A percentile compares a stretch with the other conserved stretches of the same genome.
phyloP scores from a whole-genome alignment of 2,113 vertebrate species.

The Rallus limicola region DNA sequence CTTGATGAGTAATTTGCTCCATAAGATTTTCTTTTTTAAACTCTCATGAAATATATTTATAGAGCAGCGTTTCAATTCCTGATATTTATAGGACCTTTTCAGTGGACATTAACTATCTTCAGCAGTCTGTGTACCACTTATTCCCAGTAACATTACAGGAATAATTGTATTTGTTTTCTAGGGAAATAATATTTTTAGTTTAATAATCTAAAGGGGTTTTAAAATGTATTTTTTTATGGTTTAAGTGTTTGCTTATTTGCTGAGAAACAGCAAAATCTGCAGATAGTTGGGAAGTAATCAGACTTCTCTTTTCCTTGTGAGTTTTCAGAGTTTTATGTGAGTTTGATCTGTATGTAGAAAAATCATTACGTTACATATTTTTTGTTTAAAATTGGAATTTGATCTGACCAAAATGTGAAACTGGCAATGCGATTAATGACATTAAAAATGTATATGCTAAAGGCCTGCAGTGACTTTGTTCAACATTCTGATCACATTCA shows the following conservation, averaged over 20 bases:
- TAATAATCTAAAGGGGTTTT: background rate
- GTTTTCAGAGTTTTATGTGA: background rate
- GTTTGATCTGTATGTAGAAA: background rate
- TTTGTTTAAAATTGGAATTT: background rate
- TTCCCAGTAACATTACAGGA: background rate
- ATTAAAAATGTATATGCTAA: background rate
- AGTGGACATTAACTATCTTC: conserved; percentile 12
- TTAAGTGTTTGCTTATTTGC: background rate
- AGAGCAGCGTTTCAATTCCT: conserved; percentile 13
- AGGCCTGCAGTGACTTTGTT: background rate
- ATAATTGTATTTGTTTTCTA: conserved; percentile 24
- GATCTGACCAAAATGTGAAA: background rate
- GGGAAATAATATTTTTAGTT: conserved; percentile 9
- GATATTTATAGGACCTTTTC: conserved; percentile 36
- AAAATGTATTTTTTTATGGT: background rate
- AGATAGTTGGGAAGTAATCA: background rate
- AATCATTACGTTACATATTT: background rate
- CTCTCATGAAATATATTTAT: conserved; percentile 47
- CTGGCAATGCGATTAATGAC: background rate
- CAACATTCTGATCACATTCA: background rate
- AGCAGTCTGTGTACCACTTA: background rate
- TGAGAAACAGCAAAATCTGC: background rate
- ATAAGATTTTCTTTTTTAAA: conserved; percentile 45
- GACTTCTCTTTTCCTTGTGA: background rate
- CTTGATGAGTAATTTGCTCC: conserved; percentile 51